Conservation (phyloP, 2,888 invertebrate genomes). For the Eristalis pertinax region DNA sequence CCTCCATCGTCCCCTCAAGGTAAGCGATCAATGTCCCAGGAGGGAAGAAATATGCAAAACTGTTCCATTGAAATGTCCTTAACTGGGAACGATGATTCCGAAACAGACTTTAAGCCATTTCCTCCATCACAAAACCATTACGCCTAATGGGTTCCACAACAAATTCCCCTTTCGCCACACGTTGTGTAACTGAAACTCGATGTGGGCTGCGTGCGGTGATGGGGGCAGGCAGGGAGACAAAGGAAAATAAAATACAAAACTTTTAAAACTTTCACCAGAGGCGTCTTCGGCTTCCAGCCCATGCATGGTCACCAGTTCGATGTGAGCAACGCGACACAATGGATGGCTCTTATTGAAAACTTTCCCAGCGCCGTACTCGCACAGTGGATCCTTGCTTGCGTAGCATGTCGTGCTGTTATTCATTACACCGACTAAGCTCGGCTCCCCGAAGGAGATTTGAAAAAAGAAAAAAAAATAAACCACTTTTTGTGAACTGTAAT, state of each 20-base stretch:
- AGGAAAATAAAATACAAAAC: neutral
- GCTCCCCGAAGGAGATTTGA: constrained; percentile 1
- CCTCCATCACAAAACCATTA: neutral
- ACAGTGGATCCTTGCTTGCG: neutral
- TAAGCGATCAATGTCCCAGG: neutral
- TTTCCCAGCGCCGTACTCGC: neutral
- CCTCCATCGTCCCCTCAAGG: neutral
- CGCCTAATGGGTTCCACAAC: neutral
- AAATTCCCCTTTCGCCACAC: neutral
- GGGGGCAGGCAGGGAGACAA: neutral
- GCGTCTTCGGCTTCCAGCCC: neutral
- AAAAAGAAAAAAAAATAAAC: neutral
- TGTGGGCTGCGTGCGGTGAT: no score
- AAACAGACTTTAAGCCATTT: neutral
- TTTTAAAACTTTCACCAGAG: neutral
- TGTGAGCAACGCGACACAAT: neutral
- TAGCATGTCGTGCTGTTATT: constrained; percentile 4
- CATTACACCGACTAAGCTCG: neutral
- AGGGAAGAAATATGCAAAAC: neutral
- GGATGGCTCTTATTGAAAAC: constrained; percentile 4
- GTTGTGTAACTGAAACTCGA: neutral
- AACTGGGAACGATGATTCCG: neutral
- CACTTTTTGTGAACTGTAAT: neutral
- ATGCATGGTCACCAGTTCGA: neutral
- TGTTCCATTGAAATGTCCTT: neutral